Percentiles rank a stretch among this genome's conserved stretches.
Conservation (phyloP, 2,113 vertebrate genomes). For the Pygoscelis antarcticus region DNA sequence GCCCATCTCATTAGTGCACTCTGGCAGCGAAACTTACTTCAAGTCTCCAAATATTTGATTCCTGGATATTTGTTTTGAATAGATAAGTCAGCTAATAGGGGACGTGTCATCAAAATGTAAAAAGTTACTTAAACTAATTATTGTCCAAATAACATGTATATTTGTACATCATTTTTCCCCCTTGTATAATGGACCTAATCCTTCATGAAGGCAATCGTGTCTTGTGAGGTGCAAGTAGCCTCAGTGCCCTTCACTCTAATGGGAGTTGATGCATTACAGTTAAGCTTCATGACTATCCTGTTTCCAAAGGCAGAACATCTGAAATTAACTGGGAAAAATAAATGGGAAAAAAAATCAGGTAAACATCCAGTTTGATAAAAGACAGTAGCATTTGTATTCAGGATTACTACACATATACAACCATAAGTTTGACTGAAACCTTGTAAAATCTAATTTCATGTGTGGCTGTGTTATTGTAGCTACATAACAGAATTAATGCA, state of each 20-base stretch:
- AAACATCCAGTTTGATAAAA: neutral
- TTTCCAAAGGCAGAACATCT: neutral
- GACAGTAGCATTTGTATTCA: neutral
- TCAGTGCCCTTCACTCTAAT: neutral
- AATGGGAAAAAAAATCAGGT: neutral
- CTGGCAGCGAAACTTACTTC: neutral
- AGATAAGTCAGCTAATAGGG: neutral
- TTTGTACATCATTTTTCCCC: neutral
- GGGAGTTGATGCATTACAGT: neutral
- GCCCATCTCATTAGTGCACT: slow-evolving; percentile 18
- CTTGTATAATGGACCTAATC: neutral
- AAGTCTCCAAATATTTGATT: neutral
- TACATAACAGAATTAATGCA: neutral
- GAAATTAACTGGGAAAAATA: neutral
- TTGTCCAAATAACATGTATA: neutral
- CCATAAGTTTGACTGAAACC: neutral
- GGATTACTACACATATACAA: neutral
- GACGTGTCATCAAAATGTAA: neutral
- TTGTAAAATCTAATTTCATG: neutral
- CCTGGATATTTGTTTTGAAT: slow-evolving; percentile 9
- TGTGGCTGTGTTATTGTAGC: neutral
- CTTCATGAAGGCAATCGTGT: neutral
- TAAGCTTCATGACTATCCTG: neutral
- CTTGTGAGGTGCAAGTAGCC: neutral
- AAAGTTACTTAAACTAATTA: neutral